Percentiles rank a stretch among this genome's conserved stretches.
Conservation (phyloP, 2,888 invertebrate genomes). For the Ganaspis brasiliensis region DNA sequence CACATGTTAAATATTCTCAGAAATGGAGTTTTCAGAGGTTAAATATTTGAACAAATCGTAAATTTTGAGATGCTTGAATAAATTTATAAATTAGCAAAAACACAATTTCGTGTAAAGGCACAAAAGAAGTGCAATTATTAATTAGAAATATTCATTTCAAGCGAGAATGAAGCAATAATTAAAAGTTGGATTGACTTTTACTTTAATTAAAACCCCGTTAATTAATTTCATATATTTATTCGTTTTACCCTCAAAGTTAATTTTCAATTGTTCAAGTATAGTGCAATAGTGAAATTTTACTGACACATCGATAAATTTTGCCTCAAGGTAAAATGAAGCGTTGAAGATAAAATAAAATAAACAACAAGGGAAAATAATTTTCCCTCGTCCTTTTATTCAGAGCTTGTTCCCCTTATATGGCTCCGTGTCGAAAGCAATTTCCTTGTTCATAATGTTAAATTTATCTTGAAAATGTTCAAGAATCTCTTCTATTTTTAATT, state of each 20-base stretch:
- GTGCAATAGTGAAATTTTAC: background rate
- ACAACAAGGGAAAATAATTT: background rate
- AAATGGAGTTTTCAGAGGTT: too few relatives aligned
- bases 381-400: background rate
- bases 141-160: background rate
- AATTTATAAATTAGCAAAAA: too few relatives aligned
- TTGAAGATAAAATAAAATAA: background rate
- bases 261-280: background rate
- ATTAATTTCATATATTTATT: background rate
- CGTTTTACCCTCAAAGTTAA: background rate
- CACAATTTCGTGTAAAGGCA: background rate
- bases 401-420: background rate
- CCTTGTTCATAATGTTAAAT: background rate
- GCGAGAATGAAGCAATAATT: background rate
- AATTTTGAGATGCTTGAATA: too few relatives aligned
- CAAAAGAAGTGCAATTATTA: background rate
- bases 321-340: background rate
- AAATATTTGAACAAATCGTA: too few relatives aligned
- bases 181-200: background rate
- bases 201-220: background rate
- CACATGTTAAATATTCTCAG: too few relatives aligned
- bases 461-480: background rate
- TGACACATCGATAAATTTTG: background rate
- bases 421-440: background rate
- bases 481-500: too few relatives aligned